Conservation (phyloP, 2,113 vertebrate genomes). For the Empidonax traillii region DNA sequence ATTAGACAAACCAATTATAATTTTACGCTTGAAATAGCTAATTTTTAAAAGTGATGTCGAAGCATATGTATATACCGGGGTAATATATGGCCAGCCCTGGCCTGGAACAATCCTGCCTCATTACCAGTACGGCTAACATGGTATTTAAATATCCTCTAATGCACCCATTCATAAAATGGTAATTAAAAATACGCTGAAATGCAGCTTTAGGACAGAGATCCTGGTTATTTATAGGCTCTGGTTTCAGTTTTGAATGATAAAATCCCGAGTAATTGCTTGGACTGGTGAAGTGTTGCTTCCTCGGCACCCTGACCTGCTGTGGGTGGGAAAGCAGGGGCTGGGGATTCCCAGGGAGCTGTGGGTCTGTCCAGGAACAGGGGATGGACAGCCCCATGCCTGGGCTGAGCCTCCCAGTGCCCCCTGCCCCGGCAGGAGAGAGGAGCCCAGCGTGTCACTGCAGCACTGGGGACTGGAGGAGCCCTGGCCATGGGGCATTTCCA, state of each 20-base stretch:
- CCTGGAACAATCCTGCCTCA: constrained; percentile 53
- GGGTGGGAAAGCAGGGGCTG: constrained; percentile 37
- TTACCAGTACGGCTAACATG: constrained; percentile 30
- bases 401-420: neutral
- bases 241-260: constrained; percentile 9
- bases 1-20: constrained; percentile 76
- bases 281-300: neutral
- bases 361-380: neutral
- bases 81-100: constrained; percentile 47
- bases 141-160: constrained; percentile 67
- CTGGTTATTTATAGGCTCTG: constrained; percentile 39
- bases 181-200: constrained; percentile 61
- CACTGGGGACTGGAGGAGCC: accelerated
- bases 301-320: accelerated
- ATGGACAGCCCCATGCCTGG: accelerated
- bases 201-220: constrained; percentile 47
- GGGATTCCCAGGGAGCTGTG: neutral
- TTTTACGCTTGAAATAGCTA: constrained; percentile 67
- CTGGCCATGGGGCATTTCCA: neutral
- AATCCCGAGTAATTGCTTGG: constrained; percentile 28
- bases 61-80: constrained; percentile 16
- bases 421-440: neutral
- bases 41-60: constrained; percentile 62
- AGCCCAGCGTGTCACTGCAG: accelerated
- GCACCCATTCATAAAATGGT: constrained; percentile 68